Evolutionary conservation across 2,888 invertebrate species (phyloP), one percentile per base, ranked within the genome.

Genomic region (Anaspis maculata): DNA sequence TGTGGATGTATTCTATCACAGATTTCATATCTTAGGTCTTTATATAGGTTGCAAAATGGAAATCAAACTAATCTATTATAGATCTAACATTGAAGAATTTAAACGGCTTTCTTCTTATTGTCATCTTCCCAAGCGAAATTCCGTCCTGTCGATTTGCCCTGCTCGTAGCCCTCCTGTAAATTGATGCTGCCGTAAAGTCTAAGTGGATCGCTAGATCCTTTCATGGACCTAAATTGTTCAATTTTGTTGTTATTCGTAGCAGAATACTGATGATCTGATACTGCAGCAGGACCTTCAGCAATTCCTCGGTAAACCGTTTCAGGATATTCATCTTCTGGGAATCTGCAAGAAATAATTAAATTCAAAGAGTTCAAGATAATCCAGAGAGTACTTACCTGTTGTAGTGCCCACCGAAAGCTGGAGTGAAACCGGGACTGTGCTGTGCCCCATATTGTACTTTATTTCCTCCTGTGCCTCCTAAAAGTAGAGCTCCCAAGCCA

Each of bases 401-500:
- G 16, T 29, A 34, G 5, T 30, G 30, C 6, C 33, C 37, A 16
- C 40, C 40, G 25, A 37, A 40, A 15, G 36, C 40, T 3, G 40
- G 40, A 19, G 26, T 41, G 10, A 30, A 40, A 7, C 27, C 5
- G 19, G 9, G 5, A 9, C 19, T 9, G 19, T 19, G 19, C 19
- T 5, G 9, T 5, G 5, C 19, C 19, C 19, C 19, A 9, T 19
- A 19, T 9, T 19, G 19, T 6, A 9, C 19, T 9, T 9, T 9
- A 19, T 9, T 9, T 9, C 5, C 19, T 5, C 19, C 32, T 34
- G 44, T 31, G 34, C 34, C 25, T 13, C 59, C 57, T 30, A 68
- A 59, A 1, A 70, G 42, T 3, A 45, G 53, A 39, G 59, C 62
- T 49, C 71, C 70, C 46, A 77, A 61, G 25, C 82, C 78, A 45